Conservation (phyloP, 2,888 invertebrate species). For the Archips crataeganus region DNA sequence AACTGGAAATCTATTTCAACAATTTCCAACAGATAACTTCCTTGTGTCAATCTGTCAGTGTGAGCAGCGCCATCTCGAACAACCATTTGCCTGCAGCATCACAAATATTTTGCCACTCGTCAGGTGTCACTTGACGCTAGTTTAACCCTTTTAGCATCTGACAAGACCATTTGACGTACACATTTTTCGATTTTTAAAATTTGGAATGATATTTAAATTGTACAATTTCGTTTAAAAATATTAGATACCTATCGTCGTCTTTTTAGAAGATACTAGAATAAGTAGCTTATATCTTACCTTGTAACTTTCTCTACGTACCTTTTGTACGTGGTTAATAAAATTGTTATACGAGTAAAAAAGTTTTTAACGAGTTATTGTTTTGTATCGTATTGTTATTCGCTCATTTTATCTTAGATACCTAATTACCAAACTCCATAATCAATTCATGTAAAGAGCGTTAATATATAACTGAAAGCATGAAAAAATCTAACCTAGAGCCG, state of each 20-base stretch:
- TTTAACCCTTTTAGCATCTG: conserved; percentile 11
- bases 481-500: not conserved
- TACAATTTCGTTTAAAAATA: too few relatives aligned
- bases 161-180: conserved; percentile 4
- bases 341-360: too few relatives aligned
- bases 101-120: conserved; percentile 77
- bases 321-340: too few relatives aligned
- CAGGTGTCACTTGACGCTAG: conserved; percentile 52
- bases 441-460: too few relatives aligned
- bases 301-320: too few relatives aligned
- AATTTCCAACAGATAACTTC: conserved; percentile 37
- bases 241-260: too few relatives aligned
- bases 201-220: not conserved
- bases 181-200: conserved; percentile 8
- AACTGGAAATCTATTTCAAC: conserved; percentile 12
- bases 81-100: conserved; percentile 64
- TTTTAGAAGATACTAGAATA: too few relatives aligned
- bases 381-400: not conserved
- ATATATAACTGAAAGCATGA: not conserved
- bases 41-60: conserved; percentile 52
- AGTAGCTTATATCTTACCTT: too few relatives aligned
- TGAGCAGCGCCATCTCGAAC: conserved; percentile 59
- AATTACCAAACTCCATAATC: too few relatives aligned
- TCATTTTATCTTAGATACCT: not conserved
- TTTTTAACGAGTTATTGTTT: not conserved